Conservation (phyloP, 2,797 vertebrate species). For the Malurus leucopterus region DNA sequence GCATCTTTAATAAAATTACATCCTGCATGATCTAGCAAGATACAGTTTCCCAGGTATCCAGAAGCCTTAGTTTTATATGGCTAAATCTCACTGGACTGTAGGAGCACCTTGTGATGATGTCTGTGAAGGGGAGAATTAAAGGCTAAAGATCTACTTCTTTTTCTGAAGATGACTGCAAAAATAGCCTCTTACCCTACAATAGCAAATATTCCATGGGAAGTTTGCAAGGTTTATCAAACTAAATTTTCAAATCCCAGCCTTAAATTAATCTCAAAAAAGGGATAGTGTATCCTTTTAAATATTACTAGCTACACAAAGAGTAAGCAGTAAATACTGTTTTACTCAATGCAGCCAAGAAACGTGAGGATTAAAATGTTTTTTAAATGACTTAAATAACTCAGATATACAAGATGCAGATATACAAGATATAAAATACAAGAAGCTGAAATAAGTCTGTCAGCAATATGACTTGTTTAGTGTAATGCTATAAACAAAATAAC, state of each 20-base stretch:
- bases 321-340: background rate
- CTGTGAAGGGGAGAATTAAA: background rate
- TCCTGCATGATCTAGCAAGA: background rate
- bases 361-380: background rate
- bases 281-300: background rate
- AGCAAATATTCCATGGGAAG: background rate
- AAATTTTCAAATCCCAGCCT: background rate
- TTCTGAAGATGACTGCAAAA: background rate
- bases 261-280: background rate
- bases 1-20: background rate
- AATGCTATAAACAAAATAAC: background rate
- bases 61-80: background rate
- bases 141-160: background rate
- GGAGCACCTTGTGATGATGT: background rate
- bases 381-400: background rate
- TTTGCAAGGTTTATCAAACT: background rate
- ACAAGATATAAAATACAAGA: background rate
- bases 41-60: background rate
- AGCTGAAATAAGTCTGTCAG: background rate
- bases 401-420: background rate
- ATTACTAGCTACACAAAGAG: background rate
- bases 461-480: background rate
- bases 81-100: background rate
- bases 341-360: background rate
- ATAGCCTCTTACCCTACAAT: background rate